Percentiles rank a stretch among this genome's conserved stretches.
Evolutionary conservation across 2,113 vertebrate genomes (phyloP).

Genomic region (Meriones unguiculatus): DNA sequence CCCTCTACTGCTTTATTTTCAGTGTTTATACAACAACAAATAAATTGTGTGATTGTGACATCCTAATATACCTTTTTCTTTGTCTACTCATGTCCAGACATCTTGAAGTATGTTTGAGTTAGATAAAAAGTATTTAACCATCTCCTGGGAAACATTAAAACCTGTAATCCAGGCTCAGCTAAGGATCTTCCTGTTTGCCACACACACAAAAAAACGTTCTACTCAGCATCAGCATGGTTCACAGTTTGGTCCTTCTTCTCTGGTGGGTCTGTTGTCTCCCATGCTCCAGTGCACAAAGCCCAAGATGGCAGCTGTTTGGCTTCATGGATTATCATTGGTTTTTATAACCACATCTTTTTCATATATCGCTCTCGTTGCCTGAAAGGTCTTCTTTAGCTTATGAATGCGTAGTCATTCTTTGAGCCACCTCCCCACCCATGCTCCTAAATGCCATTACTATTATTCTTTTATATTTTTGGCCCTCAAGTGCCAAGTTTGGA

Average conservation of each 20-base stretch:
- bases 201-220: not conserved
- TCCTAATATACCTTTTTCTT: not conserved
- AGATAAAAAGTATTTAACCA: not conserved
- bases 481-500: not conserved
- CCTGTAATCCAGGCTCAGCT: not conserved
- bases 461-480: not conserved
- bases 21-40: not conserved
- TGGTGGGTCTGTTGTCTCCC: not conserved
- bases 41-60: not conserved
- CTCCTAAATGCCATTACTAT: not conserved
- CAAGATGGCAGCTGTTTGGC: not conserved
- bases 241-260: not conserved
- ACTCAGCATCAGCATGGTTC: not conserved
- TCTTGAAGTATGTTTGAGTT: not conserved
- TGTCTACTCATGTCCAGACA: not conserved
- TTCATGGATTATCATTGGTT: not conserved
- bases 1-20: not conserved
- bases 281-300: not conserved
- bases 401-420: not conserved
- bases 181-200: not conserved
- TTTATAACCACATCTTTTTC: not conserved
- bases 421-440: not conserved
- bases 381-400: slow-evolving; percentile 16
- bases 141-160: not conserved
- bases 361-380: not conserved